Base-by-base conservation (phyloP, 2,888 invertebrate species). In the Netelia melanura region DNA sequence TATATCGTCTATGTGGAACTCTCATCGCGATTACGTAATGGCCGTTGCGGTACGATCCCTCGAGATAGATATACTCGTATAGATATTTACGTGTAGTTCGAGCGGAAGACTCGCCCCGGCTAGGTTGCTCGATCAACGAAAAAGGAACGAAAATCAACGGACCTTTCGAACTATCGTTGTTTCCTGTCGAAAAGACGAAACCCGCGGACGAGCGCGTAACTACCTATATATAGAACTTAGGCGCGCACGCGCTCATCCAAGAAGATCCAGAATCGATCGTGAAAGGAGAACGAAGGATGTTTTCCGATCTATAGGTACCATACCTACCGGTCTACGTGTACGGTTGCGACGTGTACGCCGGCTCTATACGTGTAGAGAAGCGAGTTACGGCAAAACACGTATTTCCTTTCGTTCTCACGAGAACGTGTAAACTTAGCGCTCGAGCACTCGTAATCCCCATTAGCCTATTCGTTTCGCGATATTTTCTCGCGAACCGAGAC, bases 11-110 rank as follows among this genome's bases (percentile, higher is more conserved):
- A 77, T 81, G 58, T 77, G 65, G 56, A 71, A 56, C 78, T 56
- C 78, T 81, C 81, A 85, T 78, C 84, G 52, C 74, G 84, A 43
- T 85, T 82, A 74, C 75, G 78, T 78, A 79, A 85, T 78, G 30
- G 70, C 52, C 25, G 78, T 43, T 23, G 48, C 14, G 14, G 62
- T 25, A 25, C 21, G 11, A 25, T 38, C 38, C 38, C 38, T 38
- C 38, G 6, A 38, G 38, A 38, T 38, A 6, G 8, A 38, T 8
- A 38, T 38, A 38, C 6, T 38, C 38, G 38, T 38, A 21, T 21
- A 38, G 38, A 8, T 38, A 38, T 6, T 38, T 38, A 38, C 38
- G 38, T 30, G 5, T 30, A 30, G 30, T 30, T 30, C 0, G 30
- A 3, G 30, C 38, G 38, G 38, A 6, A 38, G 5, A 6, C 38